These are phyloP conservation scores for Tigriopus californicus DNA, from an alignment of 2,888 invertebrate species.

Conservation along the genomic window DNA sequence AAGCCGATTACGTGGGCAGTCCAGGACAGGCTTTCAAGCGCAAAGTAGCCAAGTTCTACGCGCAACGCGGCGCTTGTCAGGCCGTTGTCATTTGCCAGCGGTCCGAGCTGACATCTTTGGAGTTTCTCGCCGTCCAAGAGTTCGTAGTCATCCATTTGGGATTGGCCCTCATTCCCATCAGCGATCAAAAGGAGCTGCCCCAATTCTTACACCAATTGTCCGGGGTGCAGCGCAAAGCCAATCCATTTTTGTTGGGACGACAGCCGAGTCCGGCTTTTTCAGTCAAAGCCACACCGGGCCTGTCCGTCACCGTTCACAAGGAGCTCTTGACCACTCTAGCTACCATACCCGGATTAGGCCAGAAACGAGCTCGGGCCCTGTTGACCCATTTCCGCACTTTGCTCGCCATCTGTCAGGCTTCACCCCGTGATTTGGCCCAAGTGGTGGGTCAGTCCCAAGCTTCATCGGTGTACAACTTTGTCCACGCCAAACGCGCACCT, in stretches of 20 bases:
- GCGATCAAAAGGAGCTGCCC: neutral
- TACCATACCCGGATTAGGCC: neutral
- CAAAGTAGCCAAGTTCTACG: conserved; percentile 6
- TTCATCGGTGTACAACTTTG: neutral
- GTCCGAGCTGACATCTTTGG: neutral
- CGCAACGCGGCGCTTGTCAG: neutral
- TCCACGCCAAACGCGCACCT: conserved; percentile 7
- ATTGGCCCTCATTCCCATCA: conserved; percentile 1
- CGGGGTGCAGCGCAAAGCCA: neutral
- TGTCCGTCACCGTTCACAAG: neutral
- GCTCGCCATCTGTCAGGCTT: neutral
- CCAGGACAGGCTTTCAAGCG: neutral
- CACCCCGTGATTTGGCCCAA: neutral
- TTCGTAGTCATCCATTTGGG: conserved; percentile 9
- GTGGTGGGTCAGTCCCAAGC: conserved; percentile 1
- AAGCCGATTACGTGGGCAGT: conserved; percentile 3
- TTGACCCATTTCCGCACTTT: neutral
- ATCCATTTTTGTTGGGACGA: no score
- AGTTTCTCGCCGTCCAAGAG: neutral
- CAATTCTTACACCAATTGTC: neutral
- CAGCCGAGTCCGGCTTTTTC: no score
- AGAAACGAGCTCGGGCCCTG: neutral
- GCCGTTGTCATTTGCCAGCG: neutral
- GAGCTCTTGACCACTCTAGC: neutral
- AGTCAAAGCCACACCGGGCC: no score